phyloP scores from a whole-genome alignment of 2,888 invertebrate species.

The Rambutsinella grinnellia region DNA sequence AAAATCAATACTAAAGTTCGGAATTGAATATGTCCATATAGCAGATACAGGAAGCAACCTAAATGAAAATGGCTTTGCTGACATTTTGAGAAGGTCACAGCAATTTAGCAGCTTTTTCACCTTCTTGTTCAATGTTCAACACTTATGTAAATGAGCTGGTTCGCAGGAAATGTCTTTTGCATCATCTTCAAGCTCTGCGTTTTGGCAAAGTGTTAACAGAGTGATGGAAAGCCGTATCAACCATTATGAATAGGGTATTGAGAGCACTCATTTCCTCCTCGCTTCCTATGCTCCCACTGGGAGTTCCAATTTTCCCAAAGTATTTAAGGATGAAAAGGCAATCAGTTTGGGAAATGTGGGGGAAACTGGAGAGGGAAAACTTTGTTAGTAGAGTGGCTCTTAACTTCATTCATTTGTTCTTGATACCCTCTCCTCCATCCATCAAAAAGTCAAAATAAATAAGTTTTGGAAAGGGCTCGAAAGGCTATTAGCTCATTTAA shows the following conservation, averaged over 20 bases:
- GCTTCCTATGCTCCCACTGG: background rate
- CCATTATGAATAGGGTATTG: slow-evolving; percentile 16
- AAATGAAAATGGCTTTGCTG: background rate
- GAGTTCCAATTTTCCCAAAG: background rate
- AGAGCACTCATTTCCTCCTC: slow-evolving; percentile 18
- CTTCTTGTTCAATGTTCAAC: too few relatives aligned
- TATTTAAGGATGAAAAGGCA: background rate
- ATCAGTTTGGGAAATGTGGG: background rate
- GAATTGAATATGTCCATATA: too few relatives aligned
- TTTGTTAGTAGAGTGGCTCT: background rate
- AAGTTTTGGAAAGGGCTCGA: background rate
- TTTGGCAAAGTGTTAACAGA: background rate
- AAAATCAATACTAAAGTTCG: too few relatives aligned
- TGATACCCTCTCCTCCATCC: background rate
- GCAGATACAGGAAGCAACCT: too few relatives aligned
- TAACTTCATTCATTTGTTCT: background rate
- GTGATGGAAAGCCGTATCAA: background rate
- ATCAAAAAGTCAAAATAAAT: background rate
- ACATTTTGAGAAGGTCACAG: background rate
- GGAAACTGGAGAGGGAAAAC: background rate
- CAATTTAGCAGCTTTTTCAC: background rate
- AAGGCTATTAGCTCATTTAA: background rate
- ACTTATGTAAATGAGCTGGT: background rate
- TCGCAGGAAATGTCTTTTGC: background rate
- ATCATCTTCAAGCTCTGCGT: background rate